These are phyloP conservation scores for Campylorhamphus procurvoides DNA, from an alignment of 2,113 vertebrate genomes.

Conservation along the genomic window DNA sequence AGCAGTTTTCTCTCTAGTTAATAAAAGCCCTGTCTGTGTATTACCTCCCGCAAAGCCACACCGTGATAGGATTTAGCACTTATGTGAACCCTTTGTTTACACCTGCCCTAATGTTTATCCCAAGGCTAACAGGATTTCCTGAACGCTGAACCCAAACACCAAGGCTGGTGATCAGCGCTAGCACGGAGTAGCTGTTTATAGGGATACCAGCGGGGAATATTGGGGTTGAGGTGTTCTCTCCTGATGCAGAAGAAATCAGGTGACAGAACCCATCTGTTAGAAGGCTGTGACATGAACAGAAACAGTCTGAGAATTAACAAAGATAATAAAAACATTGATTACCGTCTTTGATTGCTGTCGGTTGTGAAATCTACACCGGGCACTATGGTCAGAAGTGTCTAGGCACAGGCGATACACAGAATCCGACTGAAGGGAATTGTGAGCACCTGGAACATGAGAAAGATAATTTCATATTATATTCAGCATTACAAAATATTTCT, in stretches of 20 bases:
- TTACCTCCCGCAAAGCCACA: not conserved
- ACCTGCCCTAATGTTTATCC: slow-evolving; percentile 44
- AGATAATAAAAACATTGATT: not conserved
- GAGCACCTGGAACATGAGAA: not conserved
- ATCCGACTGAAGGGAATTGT: not conserved
- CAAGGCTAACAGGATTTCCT: slow-evolving; percentile 43
- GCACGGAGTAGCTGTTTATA: not conserved
- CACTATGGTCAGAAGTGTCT: not conserved
- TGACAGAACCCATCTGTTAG: not conserved
- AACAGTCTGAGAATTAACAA: not conserved
- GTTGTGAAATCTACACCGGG: not conserved
- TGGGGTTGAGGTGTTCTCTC: not conserved
- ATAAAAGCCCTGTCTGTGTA: rapidly evolving
- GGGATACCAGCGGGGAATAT: not conserved
- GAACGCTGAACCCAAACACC: not conserved
- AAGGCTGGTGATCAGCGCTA: not conserved
- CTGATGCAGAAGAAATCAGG: not conserved
- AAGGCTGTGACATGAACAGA: not conserved
- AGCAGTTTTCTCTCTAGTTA: not conserved
- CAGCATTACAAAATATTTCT: not conserved
- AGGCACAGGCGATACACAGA: not conserved
- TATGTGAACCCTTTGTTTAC: slow-evolving; percentile 48
- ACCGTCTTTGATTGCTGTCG: rapidly evolving
- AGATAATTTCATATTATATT: not conserved
- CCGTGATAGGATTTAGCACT: not conserved